A percentile compares a stretch with the other conserved stretches of the same genome.
These are phyloP conservation scores for Leptopilina myrica DNA, from an alignment of 2,888 invertebrate genomes.

Conservation along the genomic window DNA sequence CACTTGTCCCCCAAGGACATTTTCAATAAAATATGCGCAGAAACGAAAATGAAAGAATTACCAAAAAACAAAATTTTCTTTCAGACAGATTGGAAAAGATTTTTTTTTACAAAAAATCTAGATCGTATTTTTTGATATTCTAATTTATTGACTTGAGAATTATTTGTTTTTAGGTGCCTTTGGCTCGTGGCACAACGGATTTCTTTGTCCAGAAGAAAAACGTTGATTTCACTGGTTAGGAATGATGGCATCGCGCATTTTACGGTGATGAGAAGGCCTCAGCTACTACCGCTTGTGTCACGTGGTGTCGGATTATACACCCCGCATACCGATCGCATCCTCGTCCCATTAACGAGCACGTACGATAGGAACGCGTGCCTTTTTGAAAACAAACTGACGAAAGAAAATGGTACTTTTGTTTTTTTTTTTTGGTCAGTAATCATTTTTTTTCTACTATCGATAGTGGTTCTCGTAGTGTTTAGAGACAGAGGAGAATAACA, in stretches of 20 bases:
- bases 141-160: no score
- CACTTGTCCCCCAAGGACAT: slow-evolving; percentile 24
- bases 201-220: slow-evolving; percentile 63
- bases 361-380: slow-evolving; percentile 22
- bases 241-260: slow-evolving; percentile 66
- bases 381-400: background rate
- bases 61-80: no score
- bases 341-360: slow-evolving; percentile 21
- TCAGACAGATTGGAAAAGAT: no score
- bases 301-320: slow-evolving; percentile 21
- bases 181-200: slow-evolving; percentile 2
- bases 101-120: no score
- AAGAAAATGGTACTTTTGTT: background rate
- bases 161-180: no score
- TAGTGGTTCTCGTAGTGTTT: background rate
- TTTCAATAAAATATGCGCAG: background rate
- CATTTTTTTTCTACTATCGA: background rate
- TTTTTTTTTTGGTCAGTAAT: background rate
- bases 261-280: slow-evolving; percentile 31
- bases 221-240: slow-evolving; percentile 72
- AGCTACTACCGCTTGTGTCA: background rate
- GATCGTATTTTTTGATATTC: no score
- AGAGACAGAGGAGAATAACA: slow-evolving; percentile 21
- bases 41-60: no score
- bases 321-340: slow-evolving; percentile 29